Base-by-base conservation (phyloP, 2,888 invertebrate genomes). In the Agrotis exclamationis region DNA sequence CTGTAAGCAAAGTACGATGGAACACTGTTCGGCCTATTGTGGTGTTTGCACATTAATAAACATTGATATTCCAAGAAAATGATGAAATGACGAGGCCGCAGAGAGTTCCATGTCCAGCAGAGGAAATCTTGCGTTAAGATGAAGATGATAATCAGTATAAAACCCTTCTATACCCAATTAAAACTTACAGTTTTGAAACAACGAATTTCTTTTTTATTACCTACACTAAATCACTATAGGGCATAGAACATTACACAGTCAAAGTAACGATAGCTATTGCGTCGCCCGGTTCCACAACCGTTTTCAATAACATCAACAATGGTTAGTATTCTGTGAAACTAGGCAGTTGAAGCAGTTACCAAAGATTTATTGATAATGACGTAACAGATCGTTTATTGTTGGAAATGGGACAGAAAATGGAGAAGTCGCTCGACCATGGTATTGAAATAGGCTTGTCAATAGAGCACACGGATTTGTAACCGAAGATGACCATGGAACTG, bases 361-460 rank as follows among this genome's bases (percentile, higher is more conserved):
- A 20, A 22, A 65, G 53, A 69, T 75, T 69, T 75, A 80, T 75
- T 65, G 53, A 33, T 47, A 57, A 50, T 78, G 76, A 75, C 58
- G 76, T 54, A 80, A 78, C 50, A 44, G 44, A 58, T 62, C 63
- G 69, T 58, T 66, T 72, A 67, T 58, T 60, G 57, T 70, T 58
- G 48, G 59, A 70, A 83, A 75, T 75, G 53, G 62, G 59, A 53
- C 62, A 72, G 79, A 79, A 82, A 75, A 72, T 54, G 65, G 75
- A 64, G 11, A 39, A 64, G 13, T 65, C 70, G 45, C 44, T 64
- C 56, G 44, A 68, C 60, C 63, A 63, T 77, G 45, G 20, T 62
- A 63, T 82, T 45, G 68, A 78, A 80, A 74, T 71, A 48, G 66
- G 51, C 33, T 39, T 33, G 70, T 48, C 45, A 33, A 50, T 53